Evolutionary conservation across 2,113 vertebrate genomes (phyloP).

Genomic region (Murina feae): DNA sequence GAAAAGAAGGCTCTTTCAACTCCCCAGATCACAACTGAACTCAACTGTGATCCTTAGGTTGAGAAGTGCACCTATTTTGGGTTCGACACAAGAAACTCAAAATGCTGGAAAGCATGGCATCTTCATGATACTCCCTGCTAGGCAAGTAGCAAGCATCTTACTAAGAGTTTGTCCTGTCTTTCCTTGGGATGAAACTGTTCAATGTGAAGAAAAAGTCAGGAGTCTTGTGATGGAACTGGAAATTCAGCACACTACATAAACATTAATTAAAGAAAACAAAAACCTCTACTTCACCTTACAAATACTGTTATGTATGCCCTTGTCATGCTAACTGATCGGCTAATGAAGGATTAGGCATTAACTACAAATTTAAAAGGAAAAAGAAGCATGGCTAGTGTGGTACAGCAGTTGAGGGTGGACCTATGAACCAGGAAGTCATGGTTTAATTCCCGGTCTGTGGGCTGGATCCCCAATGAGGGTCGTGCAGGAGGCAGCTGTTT

Average conservation of each 20-base stretch:
- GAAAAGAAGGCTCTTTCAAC: neutral
- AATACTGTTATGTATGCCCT: neutral
- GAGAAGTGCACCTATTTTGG: neutral
- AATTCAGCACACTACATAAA: neutral
- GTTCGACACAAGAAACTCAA: neutral
- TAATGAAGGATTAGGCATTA: neutral
- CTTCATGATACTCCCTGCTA: neutral
- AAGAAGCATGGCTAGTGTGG: neutral
- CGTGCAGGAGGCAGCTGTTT: too few species aligned
- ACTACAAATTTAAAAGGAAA: neutral
- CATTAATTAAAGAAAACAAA: neutral
- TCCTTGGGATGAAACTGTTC: neutral
- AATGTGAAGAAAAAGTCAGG: neutral
- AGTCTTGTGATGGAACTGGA: neutral
- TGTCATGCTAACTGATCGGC: neutral
- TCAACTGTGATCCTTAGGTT: neutral
- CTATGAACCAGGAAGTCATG: too few species aligned
- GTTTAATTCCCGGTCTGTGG: too few species aligned
- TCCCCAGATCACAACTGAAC: neutral
- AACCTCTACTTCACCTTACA: neutral
- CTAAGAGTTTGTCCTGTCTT: neutral
- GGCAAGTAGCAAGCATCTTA: neutral
- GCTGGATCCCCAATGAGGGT: too few species aligned
- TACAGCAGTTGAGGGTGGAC: too few species aligned
- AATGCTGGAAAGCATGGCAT: neutral